Evolutionary conservation across 2,888 invertebrate species (phyloP).

Genomic region (Xestia rhomboidea): DNA sequence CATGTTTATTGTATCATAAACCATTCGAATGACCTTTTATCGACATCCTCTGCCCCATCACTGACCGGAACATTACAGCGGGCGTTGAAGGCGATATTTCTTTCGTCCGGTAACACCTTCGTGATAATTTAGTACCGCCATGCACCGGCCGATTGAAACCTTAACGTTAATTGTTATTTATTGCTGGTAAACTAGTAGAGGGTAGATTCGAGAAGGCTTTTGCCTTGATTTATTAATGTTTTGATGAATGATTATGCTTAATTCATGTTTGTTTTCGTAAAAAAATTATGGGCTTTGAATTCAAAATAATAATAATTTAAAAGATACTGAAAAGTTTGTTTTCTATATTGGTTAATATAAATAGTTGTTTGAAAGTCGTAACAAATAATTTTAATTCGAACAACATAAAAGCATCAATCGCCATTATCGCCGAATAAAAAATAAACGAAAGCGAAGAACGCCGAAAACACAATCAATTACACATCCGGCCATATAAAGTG

Average conservation of each 20-base stretch:
- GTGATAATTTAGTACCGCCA: slow-evolving; percentile 76
- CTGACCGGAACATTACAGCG: slow-evolving; percentile 75
- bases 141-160: slow-evolving; percentile 80
- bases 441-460: slow-evolving; percentile 16
- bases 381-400: background rate
- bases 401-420: background rate
- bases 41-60: slow-evolving; percentile 63
- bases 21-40: slow-evolving; percentile 44
- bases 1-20: slow-evolving; percentile 26
- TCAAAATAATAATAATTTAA: background rate
- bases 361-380: too few relatives aligned
- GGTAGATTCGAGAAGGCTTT: slow-evolving; percentile 24
- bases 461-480: slow-evolving; percentile 73
- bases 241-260: background rate
- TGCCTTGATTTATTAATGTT: background rate
- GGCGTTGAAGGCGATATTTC: slow-evolving; percentile 86
- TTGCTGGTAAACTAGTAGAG: slow-evolving; percentile 51
- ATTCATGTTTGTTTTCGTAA: background rate
- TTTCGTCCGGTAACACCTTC: slow-evolving; percentile 80
- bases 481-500: slow-evolving; percentile 68
- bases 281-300: background rate
- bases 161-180: slow-evolving; percentile 85
- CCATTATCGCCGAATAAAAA: background rate
- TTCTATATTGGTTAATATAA: too few relatives aligned
- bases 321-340: too few relatives aligned